Conservation (phyloP, 53 echinoderm and acorn worm genomes). For the Pentamera pediparva region DNA sequence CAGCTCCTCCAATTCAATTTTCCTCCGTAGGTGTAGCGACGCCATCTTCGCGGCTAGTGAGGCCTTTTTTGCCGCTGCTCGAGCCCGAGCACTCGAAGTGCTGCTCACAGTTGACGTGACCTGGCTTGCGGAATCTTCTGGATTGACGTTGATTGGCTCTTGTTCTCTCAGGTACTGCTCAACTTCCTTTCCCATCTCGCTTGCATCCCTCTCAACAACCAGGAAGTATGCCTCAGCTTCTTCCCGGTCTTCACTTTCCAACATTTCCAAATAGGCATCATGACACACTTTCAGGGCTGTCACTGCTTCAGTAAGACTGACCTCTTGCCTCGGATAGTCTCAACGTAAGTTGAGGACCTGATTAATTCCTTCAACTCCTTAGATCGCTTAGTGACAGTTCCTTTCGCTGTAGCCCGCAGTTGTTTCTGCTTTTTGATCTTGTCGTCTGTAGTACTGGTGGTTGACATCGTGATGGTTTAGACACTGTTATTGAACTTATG, state of each 20-base stretch:
- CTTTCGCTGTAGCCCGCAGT: not conserved
- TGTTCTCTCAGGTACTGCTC: not conserved
- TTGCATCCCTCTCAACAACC: not conserved
- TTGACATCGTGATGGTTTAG: too few relatives aligned
- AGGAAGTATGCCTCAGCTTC: not conserved
- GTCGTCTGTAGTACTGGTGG: too few relatives aligned
- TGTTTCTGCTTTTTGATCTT: too few relatives aligned
- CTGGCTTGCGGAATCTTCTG: slow-evolving; percentile 7
- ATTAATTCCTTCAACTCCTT: not conserved
- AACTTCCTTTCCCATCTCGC: not conserved
- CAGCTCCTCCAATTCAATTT: slow-evolving; percentile 28
- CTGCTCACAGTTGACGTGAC: not conserved
- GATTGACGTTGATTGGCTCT: not conserved
- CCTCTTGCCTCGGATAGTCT: too few relatives aligned
- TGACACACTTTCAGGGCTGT: too few relatives aligned
- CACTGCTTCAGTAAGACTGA: too few relatives aligned
- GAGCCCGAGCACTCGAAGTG: slow-evolving; percentile 7
- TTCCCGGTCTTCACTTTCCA: not conserved
- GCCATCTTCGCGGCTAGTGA: slow-evolving; percentile 9
- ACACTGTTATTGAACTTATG: too few relatives aligned
- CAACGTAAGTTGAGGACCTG: too few relatives aligned
- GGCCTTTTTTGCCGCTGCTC: not conserved
- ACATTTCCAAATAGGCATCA: not conserved
- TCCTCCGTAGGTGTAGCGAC: slow-evolving; percentile 8
- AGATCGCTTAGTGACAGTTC: not conserved